Conservation (phyloP, 37 sponge, comb jelly and placozoan species). For the Oscarella lobularis region DNA sequence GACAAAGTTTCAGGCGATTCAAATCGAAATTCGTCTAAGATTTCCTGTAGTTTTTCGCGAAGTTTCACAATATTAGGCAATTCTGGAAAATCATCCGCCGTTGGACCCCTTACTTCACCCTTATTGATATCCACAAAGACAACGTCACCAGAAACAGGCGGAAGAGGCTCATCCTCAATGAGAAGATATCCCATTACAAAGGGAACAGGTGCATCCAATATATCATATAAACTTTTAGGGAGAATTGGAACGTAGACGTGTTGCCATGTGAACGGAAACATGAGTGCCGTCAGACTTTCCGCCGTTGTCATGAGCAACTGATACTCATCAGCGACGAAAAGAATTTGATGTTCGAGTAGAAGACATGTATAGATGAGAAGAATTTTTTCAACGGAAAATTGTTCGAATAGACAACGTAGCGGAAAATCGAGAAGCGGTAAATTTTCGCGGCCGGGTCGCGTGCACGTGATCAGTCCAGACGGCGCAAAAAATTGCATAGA, state of each 20-base stretch:
- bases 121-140: background rate
- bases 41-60: background rate
- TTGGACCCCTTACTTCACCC: background rate
- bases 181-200: constrained; percentile 77
- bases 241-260: constrained; percentile 94
- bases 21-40: background rate
- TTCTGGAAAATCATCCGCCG: background rate
- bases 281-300: constrained; percentile 42
- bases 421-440: constrained; percentile 82
- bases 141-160: background rate
- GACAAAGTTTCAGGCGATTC: background rate
- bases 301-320: constrained; percentile 16
- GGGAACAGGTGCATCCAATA: constrained; percentile 94
- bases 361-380: constrained; percentile 54
- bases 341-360: constrained; percentile 82
- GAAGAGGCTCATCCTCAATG: background rate
- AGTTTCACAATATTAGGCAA: background rate
- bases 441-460: constrained; percentile 7
- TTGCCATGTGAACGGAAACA: constrained; percentile 92
- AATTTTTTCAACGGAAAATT: constrained; percentile 36
- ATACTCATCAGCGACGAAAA: constrained; percentile 18
- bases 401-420: constrained; percentile 45
- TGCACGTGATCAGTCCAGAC: constrained; percentile 21
- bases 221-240: constrained; percentile 55
- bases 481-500: constrained; percentile 24